These are phyloP conservation scores for Perizoma flavofasciatum DNA, from an alignment of 2,888 invertebrate genomes.

Conservation along the genomic window DNA sequence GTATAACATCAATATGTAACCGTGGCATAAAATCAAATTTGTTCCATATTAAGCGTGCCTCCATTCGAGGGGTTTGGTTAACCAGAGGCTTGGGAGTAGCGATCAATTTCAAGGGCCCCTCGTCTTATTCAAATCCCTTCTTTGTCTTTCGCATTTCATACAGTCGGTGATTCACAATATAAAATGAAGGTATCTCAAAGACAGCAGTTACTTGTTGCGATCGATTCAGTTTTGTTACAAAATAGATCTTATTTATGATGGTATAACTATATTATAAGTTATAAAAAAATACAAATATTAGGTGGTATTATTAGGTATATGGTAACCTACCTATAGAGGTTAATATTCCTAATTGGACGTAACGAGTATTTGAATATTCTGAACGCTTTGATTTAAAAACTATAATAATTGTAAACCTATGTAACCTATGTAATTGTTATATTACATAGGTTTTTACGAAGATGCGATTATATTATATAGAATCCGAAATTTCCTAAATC, in stretches of 20 bases:
- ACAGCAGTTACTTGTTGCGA: conserved; percentile 25
- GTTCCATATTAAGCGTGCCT: conserved; percentile 71
- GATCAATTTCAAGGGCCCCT: conserved; percentile 82
- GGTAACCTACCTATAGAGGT: no score
- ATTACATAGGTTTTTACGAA: no score
- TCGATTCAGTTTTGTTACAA: conserved; percentile 18
- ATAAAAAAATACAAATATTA: no score
- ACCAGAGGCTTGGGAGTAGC: conserved; percentile 76
- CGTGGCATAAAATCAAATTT: conserved; percentile 73
- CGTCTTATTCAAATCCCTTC: conserved; percentile 79
- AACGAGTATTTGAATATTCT: no score
- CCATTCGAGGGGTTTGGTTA: conserved; percentile 69
- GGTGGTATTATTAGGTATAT: no score
- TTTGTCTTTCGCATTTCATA: conserved; percentile 79
- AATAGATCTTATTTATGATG: not conserved
- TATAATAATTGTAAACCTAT: no score
- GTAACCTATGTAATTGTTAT: no score
- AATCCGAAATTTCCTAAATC: conserved; percentile 1
- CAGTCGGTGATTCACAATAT: conserved; percentile 69
- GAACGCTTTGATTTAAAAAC: no score
- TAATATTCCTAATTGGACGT: no score
- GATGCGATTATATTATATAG: not conserved
- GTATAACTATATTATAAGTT: no score
- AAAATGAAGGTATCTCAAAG: conserved; percentile 53
- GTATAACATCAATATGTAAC: conserved; percentile 31